Percentiles rank a stretch among this genome's conserved stretches.
These are phyloP conservation scores for Hypolimnas misippus DNA, from an alignment of 2,888 invertebrate species.

Conservation along the genomic window DNA sequence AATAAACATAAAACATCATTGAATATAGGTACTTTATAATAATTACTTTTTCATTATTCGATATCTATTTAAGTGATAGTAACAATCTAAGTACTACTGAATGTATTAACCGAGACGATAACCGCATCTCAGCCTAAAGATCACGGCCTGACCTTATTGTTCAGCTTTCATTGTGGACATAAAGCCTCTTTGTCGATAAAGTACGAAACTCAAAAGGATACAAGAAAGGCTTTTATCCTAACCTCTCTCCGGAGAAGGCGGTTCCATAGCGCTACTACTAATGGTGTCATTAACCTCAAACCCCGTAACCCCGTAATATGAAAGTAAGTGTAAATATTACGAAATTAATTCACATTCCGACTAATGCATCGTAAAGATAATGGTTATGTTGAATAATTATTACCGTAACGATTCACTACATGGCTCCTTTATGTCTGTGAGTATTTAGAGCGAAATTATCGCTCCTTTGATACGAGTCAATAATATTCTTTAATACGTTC, in stretches of 20 bases:
- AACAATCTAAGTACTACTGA: not conserved
- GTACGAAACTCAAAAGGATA: conserved; percentile 46
- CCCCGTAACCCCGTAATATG: not conserved
- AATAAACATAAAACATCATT: too few species aligned
- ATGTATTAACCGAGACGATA: conserved; percentile 1
- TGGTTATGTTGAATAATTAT: conserved; percentile 22
- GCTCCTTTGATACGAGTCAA: not conserved
- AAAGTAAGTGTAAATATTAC: not conserved
- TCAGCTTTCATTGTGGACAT: conserved; percentile 47
- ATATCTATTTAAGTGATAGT: not conserved
- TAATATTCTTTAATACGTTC: not conserved
- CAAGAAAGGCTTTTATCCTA: conserved; percentile 48
- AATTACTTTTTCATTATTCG: not conserved
- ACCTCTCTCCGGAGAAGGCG: conserved; percentile 34
- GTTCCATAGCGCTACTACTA: conserved; percentile 26
- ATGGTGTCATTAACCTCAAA: conserved; percentile 29
- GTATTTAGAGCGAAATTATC: too few species aligned
- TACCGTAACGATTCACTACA: conserved; percentile 29
- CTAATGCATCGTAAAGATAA: conserved; percentile 32
- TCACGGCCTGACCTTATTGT: conserved; percentile 47
- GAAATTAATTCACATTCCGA: conserved; percentile 23
- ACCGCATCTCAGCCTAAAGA: conserved; percentile 15
- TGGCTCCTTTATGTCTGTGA: too few species aligned
- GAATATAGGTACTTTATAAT: too few species aligned
- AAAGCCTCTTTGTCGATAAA: conserved; percentile 48